phyloP scores from a whole-genome alignment of 2,888 invertebrate species.

The Ectemnius cavifrons region DNA sequence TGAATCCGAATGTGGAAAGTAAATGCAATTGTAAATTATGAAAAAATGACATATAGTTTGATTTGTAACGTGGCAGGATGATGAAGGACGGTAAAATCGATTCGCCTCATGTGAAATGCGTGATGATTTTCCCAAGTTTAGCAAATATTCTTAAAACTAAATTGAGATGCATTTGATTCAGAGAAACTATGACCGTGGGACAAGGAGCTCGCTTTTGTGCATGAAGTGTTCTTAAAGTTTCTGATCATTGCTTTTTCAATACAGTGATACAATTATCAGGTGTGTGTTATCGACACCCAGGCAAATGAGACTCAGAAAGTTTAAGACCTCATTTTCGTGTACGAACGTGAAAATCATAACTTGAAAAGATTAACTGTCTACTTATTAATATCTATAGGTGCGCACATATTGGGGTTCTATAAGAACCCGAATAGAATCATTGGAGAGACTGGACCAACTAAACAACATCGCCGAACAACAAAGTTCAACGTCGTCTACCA shows the following conservation, averaged over 20 bases:
- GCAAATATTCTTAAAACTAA: constrained; percentile 32
- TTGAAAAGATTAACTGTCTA: constrained; percentile 36
- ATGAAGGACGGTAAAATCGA: constrained; percentile 20
- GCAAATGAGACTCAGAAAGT: constrained; percentile 55
- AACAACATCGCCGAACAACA: constrained; percentile 67
- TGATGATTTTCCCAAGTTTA: constrained; percentile 25
- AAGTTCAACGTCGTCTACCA: constrained; percentile 70
- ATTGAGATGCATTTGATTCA: constrained; percentile 40
- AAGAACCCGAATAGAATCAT: constrained; percentile 87
- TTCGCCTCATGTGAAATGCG: constrained; percentile 34
- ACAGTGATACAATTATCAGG: not conserved
- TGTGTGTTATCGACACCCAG: too few relatives aligned
- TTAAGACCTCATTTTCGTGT: constrained; percentile 48
- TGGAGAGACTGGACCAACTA: constrained; percentile 83
- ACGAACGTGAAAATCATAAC: constrained; percentile 6
- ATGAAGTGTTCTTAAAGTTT: constrained; percentile 60
- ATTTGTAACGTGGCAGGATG: constrained; percentile 19
- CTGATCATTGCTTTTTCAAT: constrained; percentile 41
- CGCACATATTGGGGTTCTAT: constrained; percentile 90
- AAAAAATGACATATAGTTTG: constrained; percentile 6
- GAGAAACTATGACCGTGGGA: constrained; percentile 69
- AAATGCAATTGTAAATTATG: constrained; percentile 11
- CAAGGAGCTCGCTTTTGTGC: constrained; percentile 72
- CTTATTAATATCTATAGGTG: constrained; percentile 78
- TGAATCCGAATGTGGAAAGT: constrained; percentile 50